Percentiles rank a stretch among this genome's conserved stretches.
phyloP scores from a whole-genome alignment of 2,888 invertebrate genomes.

The Eupeodes latifasciatus region DNA sequence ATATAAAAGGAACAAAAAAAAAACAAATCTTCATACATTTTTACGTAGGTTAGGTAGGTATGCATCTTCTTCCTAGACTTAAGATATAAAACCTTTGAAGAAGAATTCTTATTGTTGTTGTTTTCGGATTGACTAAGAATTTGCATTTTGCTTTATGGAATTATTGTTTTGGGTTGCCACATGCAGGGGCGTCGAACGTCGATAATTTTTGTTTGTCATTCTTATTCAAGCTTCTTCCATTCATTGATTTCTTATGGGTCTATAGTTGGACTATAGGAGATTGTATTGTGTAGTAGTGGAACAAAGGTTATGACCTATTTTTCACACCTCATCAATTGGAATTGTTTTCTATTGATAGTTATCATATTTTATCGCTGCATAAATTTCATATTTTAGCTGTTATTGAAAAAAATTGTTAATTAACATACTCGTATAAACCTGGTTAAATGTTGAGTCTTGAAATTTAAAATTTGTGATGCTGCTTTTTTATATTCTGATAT shows the following conservation, averaged over 20 bases:
- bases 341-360: slow-evolving; percentile 32
- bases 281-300: slow-evolving; percentile 19
- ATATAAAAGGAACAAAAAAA: slow-evolving; percentile 19
- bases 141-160: slow-evolving; percentile 59
- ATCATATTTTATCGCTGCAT: slow-evolving; percentile 52
- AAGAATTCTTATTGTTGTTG: slow-evolving; percentile 4
- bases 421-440: too few relatives aligned
- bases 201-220: neutral
- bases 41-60: neutral
- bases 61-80: neutral
- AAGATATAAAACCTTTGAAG: neutral
- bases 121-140: slow-evolving; percentile 40
- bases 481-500: too few relatives aligned
- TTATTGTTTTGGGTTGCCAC: neutral
- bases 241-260: slow-evolving; percentile 32
- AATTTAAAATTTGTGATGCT: too few relatives aligned
- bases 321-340: slow-evolving; percentile 59
- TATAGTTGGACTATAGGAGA: slow-evolving; percentile 28
- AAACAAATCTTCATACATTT: slow-evolving; percentile 6
- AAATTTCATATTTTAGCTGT: slow-evolving; percentile 42
- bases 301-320: slow-evolving; percentile 58
- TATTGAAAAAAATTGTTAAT: slow-evolving; percentile 9
- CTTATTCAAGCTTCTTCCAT: slow-evolving; percentile 55
- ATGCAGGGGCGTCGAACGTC: slow-evolving; percentile 9
- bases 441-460: too few relatives aligned